Evolutionary conservation across 2,888 invertebrate genomes (phyloP).

Genomic region (Rhimphoctona megacephalus): DNA sequence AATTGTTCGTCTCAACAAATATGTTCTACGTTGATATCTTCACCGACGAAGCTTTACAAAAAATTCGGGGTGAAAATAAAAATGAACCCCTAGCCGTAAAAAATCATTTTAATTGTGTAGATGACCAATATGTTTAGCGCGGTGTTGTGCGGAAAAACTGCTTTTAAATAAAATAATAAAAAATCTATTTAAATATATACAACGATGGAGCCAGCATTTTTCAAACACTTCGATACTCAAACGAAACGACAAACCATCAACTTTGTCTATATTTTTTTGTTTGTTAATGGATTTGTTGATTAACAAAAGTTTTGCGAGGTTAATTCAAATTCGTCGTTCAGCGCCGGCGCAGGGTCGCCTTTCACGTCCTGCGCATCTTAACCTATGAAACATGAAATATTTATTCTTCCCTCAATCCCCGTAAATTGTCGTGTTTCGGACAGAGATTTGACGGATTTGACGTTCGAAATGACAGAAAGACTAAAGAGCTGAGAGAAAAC

Average conservation of each 20-base stretch:
- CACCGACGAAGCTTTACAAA: constrained; percentile 29
- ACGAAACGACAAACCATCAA: too few relatives aligned
- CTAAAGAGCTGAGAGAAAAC: background rate
- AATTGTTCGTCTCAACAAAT: constrained; percentile 40
- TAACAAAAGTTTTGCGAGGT: background rate
- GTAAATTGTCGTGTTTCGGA: background rate
- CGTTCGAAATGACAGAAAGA: background rate
- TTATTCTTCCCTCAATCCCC: background rate
- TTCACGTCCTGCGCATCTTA: background rate
- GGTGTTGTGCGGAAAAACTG: constrained; percentile 79
- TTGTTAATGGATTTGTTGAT: background rate
- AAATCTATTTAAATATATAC: constrained; percentile 78
- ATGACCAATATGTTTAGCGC: constrained; percentile 78
- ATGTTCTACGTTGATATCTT: constrained; percentile 38
- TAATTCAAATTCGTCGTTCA: background rate
- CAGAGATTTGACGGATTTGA: background rate
- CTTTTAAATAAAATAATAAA: constrained; percentile 79
- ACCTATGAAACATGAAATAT: background rate
- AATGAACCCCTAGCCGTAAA: constrained; percentile 12
- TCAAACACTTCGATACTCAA: background rate
- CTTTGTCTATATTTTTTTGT: background rate
- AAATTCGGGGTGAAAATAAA: constrained; percentile 33
- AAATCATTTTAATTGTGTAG: constrained; percentile 79
- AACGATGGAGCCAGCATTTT: background rate
- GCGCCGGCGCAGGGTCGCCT: background rate